Evolutionary conservation across 2,797 vertebrate genomes (phyloP), one percentile per base, ranked within the genome.

Genomic region (Petrocephalus schoutedeni): DNA sequence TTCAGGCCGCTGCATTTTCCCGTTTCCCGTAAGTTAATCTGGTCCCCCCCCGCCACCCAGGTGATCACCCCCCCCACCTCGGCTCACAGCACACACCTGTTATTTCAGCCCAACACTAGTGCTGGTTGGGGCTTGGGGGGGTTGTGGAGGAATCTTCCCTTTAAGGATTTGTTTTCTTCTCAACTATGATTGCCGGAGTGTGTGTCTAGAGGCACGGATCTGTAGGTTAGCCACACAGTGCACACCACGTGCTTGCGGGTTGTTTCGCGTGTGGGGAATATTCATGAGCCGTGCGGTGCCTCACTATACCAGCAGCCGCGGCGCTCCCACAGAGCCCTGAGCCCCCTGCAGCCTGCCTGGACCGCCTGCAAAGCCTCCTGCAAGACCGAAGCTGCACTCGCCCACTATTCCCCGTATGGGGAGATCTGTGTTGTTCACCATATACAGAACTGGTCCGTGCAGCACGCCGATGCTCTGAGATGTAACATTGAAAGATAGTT

Each of bases 241-340:
- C 23, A 21, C n/a, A 9, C 10, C 19, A n/a, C 36, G 0, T 21
- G n/a, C 21, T 9, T 8, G 14, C 10, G n/a, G n/a, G 80, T 53
- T 4, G 19, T 21, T 19, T 23, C 6, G 0, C 10, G 8, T 23
- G n/a, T 10, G 14, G 23, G 10, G 83, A 88, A 88, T 89, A 86
- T 86, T 71, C 49, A 86, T 89, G 87, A 83, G 67, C 5, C 8
- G 41, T 58, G 53, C 74, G 59, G 54, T 36, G 16, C 53, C 53
- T 87, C 71, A 21, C 4, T 23, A 8, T 14, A 58, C 36, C 74
- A 49, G 32, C 56, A 45, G 87, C n/a, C 3, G 7, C 19, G 36
- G 9, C 0, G 45, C 80, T 14, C 6, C 51, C n/a, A 12, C 77
- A 23, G n/a, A 54, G 45, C 49, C n/a, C 36, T 80, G 32, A 19